Evolutionary conservation across 2,113 vertebrate genomes (phyloP).

Genomic region (Amblyopsis rosae): DNA sequence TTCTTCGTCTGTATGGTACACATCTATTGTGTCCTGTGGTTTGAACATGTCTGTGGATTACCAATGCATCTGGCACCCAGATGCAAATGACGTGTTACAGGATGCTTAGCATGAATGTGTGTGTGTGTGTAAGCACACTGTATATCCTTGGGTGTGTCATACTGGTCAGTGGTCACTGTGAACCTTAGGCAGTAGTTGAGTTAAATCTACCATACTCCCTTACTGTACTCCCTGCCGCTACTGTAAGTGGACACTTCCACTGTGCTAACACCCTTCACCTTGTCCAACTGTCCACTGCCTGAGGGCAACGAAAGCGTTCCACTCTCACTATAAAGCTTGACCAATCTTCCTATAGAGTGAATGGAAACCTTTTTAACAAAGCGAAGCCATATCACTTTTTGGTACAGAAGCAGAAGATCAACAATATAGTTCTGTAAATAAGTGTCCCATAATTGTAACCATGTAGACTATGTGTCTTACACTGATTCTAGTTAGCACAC

Average conservation of each 20-base stretch:
- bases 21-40: too few relatives aligned
- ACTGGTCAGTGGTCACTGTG: neutral
- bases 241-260: neutral
- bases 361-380: neutral
- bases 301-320: neutral
- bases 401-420: too few relatives aligned
- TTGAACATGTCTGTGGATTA: too few relatives aligned
- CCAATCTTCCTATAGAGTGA: neutral
- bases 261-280: neutral
- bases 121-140: neutral
- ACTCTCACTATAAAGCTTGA: neutral
- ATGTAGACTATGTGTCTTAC: too few relatives aligned
- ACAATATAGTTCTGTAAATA: too few relatives aligned
- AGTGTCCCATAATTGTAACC: too few relatives aligned
- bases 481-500: too few relatives aligned
- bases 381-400: too few relatives aligned
- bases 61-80: too few relatives aligned
- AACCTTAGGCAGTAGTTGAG: neutral
- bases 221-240: neutral
- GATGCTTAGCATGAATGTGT: too few relatives aligned
- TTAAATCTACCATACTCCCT: neutral
- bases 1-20: too few relatives aligned
- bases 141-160: neutral
- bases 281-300: neutral
- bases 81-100: neutral